Conservation (phyloP, 2,113 vertebrate genomes). For the Podarcis muralis region DNA sequence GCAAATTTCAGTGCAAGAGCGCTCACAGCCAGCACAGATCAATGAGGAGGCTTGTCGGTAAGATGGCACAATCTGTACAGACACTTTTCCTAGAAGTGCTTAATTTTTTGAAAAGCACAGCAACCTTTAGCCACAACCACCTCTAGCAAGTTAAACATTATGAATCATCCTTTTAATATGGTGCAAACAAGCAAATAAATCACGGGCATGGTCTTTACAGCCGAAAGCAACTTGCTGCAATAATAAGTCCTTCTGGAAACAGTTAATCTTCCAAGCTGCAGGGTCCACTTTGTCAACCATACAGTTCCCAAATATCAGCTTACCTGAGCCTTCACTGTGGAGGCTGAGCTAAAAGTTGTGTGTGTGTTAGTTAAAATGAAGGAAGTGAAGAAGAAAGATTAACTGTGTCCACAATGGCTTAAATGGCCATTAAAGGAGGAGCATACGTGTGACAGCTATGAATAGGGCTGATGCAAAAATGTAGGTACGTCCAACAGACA, state of each 20-base stretch:
- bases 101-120: not conserved
- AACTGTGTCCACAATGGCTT: not conserved
- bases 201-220: not conserved
- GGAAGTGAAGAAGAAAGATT: not conserved
- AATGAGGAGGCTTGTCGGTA: not conserved
- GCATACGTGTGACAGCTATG: no score
- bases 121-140: not conserved
- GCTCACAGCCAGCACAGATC: not conserved
- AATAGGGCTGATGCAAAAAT: no score
- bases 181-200: not conserved
- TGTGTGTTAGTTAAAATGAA: no score
- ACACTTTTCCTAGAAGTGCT: not conserved
- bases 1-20: not conserved
- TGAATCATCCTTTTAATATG: slow-evolving; percentile 9
- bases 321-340: not conserved
- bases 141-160: slow-evolving; percentile 2
- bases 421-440: not conserved
- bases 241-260: not conserved
- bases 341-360: not conserved
- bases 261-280: not conserved
- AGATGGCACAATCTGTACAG: not conserved
- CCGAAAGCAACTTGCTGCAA: not conserved
- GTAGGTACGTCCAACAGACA: no score
- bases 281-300: not conserved
- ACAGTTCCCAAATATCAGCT: not conserved